These are phyloP conservation scores for Tetraodon nigroviridis DNA, from an alignment of 2,113 vertebrate genomes.

Conservation along the genomic window DNA sequence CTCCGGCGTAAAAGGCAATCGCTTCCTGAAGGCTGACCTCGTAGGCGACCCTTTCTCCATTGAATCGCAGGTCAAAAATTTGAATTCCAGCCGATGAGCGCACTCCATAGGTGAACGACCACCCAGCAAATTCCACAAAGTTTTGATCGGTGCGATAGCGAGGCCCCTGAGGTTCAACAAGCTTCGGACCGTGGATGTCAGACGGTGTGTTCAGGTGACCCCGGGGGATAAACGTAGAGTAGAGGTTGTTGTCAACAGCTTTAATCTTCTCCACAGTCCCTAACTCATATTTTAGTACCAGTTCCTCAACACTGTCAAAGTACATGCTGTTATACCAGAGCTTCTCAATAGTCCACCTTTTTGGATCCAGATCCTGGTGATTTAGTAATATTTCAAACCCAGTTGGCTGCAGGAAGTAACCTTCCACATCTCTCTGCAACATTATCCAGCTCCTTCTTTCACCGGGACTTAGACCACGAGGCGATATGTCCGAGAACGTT, in stretches of 20 bases:
- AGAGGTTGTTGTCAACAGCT: slow-evolving; percentile 58
- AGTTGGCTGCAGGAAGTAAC: slow-evolving; percentile 84
- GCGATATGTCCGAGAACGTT: slow-evolving; percentile 79
- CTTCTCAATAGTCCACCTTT: slow-evolving; percentile 74
- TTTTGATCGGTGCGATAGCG: slow-evolving; percentile 77
- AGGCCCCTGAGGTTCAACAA: slow-evolving; percentile 78
- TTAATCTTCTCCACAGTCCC: slow-evolving; percentile 59
- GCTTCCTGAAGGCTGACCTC: slow-evolving; percentile 91
- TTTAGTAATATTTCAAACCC: slow-evolving; percentile 87
- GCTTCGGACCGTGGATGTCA: slow-evolving; percentile 68
- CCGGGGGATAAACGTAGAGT: slow-evolving; percentile 79
- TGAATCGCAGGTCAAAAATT: slow-evolving; percentile 83
- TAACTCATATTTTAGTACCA: slow-evolving; percentile 69
- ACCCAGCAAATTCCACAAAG: slow-evolving; percentile 80
- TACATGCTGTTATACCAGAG: slow-evolving; percentile 86
- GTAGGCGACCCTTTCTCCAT: slow-evolving; percentile 82
- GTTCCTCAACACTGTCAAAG: slow-evolving; percentile 75
- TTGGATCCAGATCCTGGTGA: slow-evolving; percentile 73
- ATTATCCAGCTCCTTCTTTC: slow-evolving; percentile 85
- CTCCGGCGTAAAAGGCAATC: slow-evolving; percentile 82
- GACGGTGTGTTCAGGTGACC: slow-evolving; percentile 69
- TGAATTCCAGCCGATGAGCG: slow-evolving; percentile 83
- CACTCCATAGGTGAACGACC: slow-evolving; percentile 85
- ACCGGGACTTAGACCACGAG: slow-evolving; percentile 78
- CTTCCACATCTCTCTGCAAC: slow-evolving; percentile 81